These are phyloP conservation scores for Mobula birostris DNA, from an alignment of 2,113 vertebrate species.

Conservation along the genomic window DNA sequence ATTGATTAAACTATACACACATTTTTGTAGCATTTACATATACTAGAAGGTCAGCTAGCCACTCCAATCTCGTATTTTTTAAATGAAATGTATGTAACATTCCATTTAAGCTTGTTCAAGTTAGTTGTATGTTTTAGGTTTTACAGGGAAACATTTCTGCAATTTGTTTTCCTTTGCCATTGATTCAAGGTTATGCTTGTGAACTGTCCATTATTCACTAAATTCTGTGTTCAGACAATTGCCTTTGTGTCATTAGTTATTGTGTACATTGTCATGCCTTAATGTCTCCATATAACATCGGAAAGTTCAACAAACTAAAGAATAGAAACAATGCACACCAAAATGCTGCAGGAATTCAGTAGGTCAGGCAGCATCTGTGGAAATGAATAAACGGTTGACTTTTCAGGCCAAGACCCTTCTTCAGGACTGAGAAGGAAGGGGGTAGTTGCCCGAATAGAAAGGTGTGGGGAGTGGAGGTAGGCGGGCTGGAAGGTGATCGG, in stretches of 20 bases:
- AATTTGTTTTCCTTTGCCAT: constrained; percentile 25
- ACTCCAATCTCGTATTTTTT: constrained; percentile 21
- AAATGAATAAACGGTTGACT: no score
- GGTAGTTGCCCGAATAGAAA: no score
- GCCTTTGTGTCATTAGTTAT: constrained; percentile 5
- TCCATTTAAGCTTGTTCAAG: constrained; percentile 35
- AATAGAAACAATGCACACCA: background rate
- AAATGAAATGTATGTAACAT: constrained; percentile 38
- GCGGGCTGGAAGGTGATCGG: no score
- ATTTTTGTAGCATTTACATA: constrained; percentile 38
- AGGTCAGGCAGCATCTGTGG: no score
- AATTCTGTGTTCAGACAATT: constrained; percentile 31
- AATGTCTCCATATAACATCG: background rate
- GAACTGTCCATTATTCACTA: constrained; percentile 35
- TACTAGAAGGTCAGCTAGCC: constrained; percentile 35
- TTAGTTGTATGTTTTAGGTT: constrained; percentile 34
- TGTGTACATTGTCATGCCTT: background rate
- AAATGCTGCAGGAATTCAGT: no score
- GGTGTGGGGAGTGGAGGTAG: no score
- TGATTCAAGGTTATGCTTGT: constrained; percentile 36
- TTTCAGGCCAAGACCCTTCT: no score
- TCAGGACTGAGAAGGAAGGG: no score
- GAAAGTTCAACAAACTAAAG: background rate
- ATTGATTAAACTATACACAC: constrained; percentile 38
- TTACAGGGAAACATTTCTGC: constrained; percentile 23